Conservation (phyloP, 2,113 vertebrate genomes). For the Sebastes schlegelii region DNA sequence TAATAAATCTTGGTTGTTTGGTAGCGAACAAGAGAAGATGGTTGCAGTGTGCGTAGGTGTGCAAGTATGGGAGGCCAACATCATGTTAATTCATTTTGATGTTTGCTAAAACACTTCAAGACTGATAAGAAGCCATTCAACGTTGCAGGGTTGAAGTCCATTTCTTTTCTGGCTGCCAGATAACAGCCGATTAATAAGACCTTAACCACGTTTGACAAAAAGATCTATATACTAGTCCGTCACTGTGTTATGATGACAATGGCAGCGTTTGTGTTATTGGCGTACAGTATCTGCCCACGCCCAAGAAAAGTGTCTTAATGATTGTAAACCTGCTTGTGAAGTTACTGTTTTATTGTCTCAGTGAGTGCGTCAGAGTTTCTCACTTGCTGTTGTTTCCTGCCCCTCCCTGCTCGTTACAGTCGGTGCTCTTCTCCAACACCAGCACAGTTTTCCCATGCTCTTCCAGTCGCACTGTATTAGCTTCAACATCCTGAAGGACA, state of each 20-base stretch:
- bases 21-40: background rate
- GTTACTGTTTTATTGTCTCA: background rate
- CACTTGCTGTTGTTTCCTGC: constrained; percentile 81
- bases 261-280: background rate
- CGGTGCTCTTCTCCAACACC: constrained; percentile 89
- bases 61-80: background rate
- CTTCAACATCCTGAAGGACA: constrained; percentile 90
- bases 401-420: constrained; percentile 77
- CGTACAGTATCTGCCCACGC: background rate
- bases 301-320: background rate
- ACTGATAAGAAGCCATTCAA: constrained; percentile 51
- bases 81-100: constrained; percentile 20
- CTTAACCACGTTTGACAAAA: background rate
- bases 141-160: constrained; percentile 50
- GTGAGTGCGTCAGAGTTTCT: constrained; percentile 28
- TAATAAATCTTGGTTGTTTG: background rate
- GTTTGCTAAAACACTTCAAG: constrained; percentile 52
- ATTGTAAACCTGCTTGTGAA: constrained; percentile 5
- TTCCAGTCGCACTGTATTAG: constrained; percentile 94
- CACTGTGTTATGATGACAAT: background rate
- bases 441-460: constrained; percentile 95
- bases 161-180: constrained; percentile 16
- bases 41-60: background rate
- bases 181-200: constrained; percentile 11
- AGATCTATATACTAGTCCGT: background rate